Conservation (phyloP, 1,140 invertebrate species). For the Sycophaga agraensis region DNA sequence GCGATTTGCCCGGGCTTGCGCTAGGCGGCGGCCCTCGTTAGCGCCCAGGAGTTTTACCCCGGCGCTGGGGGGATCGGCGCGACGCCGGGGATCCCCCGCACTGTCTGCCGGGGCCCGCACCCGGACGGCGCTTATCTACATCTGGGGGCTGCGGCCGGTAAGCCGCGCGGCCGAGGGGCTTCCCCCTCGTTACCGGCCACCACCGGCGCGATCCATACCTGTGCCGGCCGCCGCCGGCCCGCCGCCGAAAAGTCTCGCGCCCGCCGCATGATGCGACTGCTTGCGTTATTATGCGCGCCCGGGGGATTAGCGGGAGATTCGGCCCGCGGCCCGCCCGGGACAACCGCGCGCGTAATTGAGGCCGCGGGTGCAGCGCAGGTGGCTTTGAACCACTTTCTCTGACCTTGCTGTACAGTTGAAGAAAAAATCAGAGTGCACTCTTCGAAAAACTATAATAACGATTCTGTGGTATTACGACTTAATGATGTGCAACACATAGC, state of each 20-base stretch:
- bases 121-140: slow-evolving; percentile 7
- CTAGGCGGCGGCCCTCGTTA: neutral
- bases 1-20: slow-evolving; percentile 1
- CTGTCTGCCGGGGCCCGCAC: neutral
- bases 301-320: no score
- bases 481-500: no score
- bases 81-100: neutral
- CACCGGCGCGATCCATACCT: neutral
- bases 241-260: slow-evolving; percentile 5
- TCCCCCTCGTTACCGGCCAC: slow-evolving; percentile 1
- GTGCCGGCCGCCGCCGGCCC: neutral
- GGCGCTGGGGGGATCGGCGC: neutral
- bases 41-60: neutral
- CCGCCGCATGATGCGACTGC: neutral
- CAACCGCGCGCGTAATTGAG: no score
- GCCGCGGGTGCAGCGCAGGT: no score
- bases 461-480: no score
- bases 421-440: no score
- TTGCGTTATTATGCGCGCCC: no score
- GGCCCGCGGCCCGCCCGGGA: no score
- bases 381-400: no score
- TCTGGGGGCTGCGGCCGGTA: slow-evolving; percentile 2
- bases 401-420: no score
- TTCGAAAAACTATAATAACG: no score
- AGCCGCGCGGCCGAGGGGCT: neutral